Percentiles rank a stretch among this genome's conserved stretches.
Evolutionary conservation across 1,140 invertebrate species (phyloP).

Genomic region (Drosophila pruinosa): DNA sequence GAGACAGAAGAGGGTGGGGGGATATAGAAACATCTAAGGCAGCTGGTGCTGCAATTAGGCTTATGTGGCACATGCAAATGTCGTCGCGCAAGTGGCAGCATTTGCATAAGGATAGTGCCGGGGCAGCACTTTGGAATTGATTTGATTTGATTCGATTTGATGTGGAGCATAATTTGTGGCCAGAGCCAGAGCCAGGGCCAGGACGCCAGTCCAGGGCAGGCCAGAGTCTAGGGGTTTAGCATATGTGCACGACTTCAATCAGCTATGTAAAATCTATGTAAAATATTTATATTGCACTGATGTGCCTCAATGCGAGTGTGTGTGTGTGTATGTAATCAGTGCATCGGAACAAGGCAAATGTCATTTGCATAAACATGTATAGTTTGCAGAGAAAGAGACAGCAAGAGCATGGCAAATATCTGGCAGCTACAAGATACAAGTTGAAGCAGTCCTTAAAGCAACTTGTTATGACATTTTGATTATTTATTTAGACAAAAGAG

Average conservation of each 20-base stretch:
- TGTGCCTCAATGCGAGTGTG: slow-evolving; percentile 49
- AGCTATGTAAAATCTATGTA: slow-evolving; percentile 81
- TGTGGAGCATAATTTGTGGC: slow-evolving; percentile 48
- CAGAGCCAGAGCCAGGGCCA: background rate
- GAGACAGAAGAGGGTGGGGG: background rate
- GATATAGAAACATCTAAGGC: background rate
- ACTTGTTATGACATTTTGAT: slow-evolving; percentile 78
- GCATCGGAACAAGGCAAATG: slow-evolving; percentile 43
- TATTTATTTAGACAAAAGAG: slow-evolving; percentile 76
- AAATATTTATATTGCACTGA: slow-evolving; percentile 77
- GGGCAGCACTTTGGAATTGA: slow-evolving; percentile 56
- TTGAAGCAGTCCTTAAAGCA: slow-evolving; percentile 14
- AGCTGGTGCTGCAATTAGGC: slow-evolving; percentile 65
- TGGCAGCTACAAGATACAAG: slow-evolving; percentile 14
- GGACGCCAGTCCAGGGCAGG: no score
- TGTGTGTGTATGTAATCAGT: slow-evolving; percentile 43
- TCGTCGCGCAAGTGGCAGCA: slow-evolving; percentile 9
- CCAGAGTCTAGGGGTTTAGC: slow-evolving; percentile 29
- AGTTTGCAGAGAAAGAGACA: background rate
- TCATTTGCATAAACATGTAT: slow-evolving; percentile 72
- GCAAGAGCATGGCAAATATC: background rate
- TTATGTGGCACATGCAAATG: slow-evolving; percentile 68
- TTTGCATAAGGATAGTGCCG: slow-evolving; percentile 3
- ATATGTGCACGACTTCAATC: slow-evolving; percentile 74
- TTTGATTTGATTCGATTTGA: slow-evolving; percentile 61